phyloP scores from a whole-genome alignment of 2,797 vertebrate species.

The Apogon talboti region DNA sequence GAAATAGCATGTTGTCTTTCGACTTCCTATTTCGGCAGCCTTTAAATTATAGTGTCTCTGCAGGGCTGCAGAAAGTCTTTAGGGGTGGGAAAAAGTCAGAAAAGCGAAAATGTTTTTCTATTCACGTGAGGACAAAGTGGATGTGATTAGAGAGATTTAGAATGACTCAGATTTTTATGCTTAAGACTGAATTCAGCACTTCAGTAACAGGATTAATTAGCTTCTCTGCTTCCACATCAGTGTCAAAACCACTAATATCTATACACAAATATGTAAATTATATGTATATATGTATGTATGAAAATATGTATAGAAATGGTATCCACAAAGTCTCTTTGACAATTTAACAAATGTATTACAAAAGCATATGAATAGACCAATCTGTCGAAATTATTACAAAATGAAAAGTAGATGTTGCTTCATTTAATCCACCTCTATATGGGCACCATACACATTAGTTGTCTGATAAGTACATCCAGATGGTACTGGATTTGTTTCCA shows the following conservation, averaged over 20 bases:
- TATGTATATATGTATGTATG: too few relatives aligned
- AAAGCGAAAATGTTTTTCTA: conserved; percentile 51
- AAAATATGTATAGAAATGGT: neutral
- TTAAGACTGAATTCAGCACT: conserved; percentile 18
- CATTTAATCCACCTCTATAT: too few relatives aligned
- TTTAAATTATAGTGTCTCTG: conserved; percentile 83
- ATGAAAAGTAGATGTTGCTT: too few relatives aligned
- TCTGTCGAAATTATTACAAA: too few relatives aligned
- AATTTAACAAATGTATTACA: too few relatives aligned
- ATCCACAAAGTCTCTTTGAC: neutral
- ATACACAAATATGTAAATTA: too few relatives aligned
- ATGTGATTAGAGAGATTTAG: conserved; percentile 30
- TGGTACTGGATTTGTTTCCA: too few relatives aligned
- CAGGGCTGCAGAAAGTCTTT: conserved; percentile 68
- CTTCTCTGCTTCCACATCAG: conserved; percentile 15
- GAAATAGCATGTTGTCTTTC: conserved; percentile 85
- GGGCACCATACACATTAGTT: too few relatives aligned
- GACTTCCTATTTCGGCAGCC: conserved; percentile 76
- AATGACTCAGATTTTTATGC: conserved; percentile 29
- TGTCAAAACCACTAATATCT: conserved; percentile 9
- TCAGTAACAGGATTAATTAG: conserved; percentile 35
- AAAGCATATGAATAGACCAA: too few relatives aligned
- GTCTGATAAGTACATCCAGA: too few relatives aligned
- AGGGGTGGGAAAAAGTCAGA: conserved; percentile 50
- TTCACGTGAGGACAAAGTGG: conserved; percentile 52